Percentiles rank a stretch among this genome's conserved stretches.
These are phyloP conservation scores for Raja brachyura DNA, from an alignment of 2,113 vertebrate genomes.

Conservation along the genomic window DNA sequence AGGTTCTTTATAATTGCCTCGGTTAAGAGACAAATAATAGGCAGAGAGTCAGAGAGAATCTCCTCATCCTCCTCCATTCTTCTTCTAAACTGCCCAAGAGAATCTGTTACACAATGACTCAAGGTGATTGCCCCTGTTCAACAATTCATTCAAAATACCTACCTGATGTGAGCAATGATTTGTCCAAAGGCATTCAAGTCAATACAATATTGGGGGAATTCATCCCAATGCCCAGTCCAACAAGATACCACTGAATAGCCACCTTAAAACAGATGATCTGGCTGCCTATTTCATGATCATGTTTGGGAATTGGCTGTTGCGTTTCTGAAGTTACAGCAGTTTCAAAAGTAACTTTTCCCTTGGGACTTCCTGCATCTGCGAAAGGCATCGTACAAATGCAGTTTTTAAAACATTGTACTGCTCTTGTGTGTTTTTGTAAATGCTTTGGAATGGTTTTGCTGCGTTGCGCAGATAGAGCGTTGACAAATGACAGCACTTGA, in stretches of 20 bases:
- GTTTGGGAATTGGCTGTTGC: neutral
- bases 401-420: no score
- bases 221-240: neutral
- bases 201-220: no score
- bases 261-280: neutral
- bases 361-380: neutral
- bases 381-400: neutral
- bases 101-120: no score
- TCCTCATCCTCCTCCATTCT: no score
- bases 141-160: no score
- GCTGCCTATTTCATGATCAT: neutral
- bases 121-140: no score
- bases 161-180: no score
- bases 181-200: no score
- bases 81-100: no score
- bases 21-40: no score
- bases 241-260: neutral
- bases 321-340: neutral
- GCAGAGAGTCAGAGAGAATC: no score
- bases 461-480: neutral
- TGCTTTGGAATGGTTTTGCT: neutral
- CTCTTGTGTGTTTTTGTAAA: neutral
- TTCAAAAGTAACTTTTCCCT: neutral
- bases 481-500: neutral
- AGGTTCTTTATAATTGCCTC: no score